Conservation (phyloP, 2,888 invertebrate species). For the Villa cingulata region DNA sequence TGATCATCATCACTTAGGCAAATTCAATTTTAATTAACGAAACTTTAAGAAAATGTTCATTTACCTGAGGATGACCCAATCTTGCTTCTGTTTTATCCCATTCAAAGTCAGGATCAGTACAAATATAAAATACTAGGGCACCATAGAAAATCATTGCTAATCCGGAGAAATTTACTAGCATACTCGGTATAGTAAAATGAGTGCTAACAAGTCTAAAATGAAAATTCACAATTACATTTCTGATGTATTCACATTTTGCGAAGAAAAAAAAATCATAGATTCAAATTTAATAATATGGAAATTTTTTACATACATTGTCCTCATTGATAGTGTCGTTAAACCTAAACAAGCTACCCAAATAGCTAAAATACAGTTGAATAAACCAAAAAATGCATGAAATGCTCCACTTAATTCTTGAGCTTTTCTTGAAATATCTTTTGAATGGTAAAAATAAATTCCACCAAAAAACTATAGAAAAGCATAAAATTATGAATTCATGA, state of each 20-base stretch:
- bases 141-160: not conserved
- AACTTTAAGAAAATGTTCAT: no score
- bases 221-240: no score
- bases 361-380: not conserved
- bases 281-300: no score
- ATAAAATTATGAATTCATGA: no score
- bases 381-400: conserved; percentile 4
- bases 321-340: not conserved
- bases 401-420: conserved; percentile 1
- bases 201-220: no score
- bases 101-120: not conserved
- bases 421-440: not conserved
- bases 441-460: not conserved
- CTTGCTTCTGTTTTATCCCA: not conserved
- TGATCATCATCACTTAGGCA: no score
- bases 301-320: not conserved
- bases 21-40: no score
- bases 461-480: not conserved
- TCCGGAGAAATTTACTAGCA: not conserved
- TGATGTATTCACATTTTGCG: no score
- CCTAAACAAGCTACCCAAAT: conserved; percentile 2
- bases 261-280: no score
- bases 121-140: not conserved
- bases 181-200: not conserved
- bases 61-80: no score